Evolutionary conservation across 2,888 invertebrate species (phyloP).

Genomic region (Macrosoma leucophasiata): DNA sequence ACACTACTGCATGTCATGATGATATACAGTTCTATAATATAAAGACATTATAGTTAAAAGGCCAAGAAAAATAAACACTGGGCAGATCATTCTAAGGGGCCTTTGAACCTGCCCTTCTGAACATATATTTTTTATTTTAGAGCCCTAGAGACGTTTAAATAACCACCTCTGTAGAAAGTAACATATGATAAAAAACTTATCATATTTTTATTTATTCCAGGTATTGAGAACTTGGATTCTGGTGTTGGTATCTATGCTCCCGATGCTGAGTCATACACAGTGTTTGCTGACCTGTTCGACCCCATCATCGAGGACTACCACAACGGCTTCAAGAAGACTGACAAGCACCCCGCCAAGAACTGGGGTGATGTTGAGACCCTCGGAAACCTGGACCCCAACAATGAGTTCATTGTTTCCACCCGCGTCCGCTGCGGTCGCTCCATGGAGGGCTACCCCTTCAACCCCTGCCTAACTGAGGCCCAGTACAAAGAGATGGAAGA

Average conservation of each 20-base stretch:
- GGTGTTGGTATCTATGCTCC: constrained; percentile 98
- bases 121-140: too few relatives aligned
- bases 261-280: constrained; percentile 95
- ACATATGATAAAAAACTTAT: too few relatives aligned
- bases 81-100: too few relatives aligned
- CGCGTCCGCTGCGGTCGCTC: constrained; percentile 98
- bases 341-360: constrained; percentile 95
- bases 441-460: constrained; percentile 96
- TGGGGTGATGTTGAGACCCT: constrained; percentile 95
- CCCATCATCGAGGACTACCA: constrained; percentile 99
- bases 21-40: too few relatives aligned
- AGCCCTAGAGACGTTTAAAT: too few relatives aligned
- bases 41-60: too few relatives aligned
- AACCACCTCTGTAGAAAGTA: too few relatives aligned
- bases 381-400: constrained; percentile 93
- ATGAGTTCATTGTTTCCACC: constrained; percentile 95
- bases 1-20: too few relatives aligned
- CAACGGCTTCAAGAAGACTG: constrained; percentile 94
- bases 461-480: constrained; percentile 96
- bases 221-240: constrained; percentile 96
- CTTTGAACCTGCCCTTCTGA: too few relatives aligned
- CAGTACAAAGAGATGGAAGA: constrained; percentile 99
- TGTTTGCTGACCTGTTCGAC: constrained; percentile 95
- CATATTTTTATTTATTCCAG: constrained; percentile 56
- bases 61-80: too few relatives aligned